Conservation (phyloP, 64 coral and sea anemone species). For the Montipora sp. region DNA sequence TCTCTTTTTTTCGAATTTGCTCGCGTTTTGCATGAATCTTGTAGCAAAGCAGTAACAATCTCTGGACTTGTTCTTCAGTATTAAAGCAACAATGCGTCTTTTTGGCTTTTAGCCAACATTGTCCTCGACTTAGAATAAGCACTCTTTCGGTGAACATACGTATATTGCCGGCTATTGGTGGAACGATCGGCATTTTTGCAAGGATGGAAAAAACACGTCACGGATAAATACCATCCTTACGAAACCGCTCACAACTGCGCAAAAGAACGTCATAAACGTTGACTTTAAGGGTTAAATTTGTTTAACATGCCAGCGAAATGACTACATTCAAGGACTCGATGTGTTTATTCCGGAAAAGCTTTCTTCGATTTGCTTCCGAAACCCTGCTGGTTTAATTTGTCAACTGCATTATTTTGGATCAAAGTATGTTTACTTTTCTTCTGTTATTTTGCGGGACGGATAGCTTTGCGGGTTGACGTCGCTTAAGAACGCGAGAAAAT, state of each 20-base stretch:
- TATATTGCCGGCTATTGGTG: slow-evolving; percentile 23
- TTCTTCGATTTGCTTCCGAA: slow-evolving; percentile 8
- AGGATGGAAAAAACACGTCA: not conserved
- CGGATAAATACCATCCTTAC: not conserved
- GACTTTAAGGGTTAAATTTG: not conserved
- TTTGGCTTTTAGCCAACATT: slow-evolving; percentile 29
- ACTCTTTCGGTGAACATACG: not conserved
- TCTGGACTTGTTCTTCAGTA: not conserved
- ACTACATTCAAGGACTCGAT: not conserved
- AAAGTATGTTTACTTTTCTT: slow-evolving; percentile 52
- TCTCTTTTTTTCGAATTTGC: not conserved
- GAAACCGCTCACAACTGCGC: not conserved
- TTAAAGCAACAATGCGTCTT: not conserved
- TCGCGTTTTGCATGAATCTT: not conserved
- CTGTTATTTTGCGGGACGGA: not conserved
- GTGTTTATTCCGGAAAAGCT: slow-evolving; percentile 38
- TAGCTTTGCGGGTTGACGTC: not conserved
- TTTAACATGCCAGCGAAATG: not conserved
- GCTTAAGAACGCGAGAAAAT: slow-evolving; percentile 11
- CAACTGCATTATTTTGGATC: slow-evolving; percentile 23
- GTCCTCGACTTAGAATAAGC: not conserved
- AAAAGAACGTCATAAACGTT: not conserved
- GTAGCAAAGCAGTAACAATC: not conserved
- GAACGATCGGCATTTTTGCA: slow-evolving; percentile 35
- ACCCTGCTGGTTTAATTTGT: not conserved